Evolutionary conservation across 92 coral and sea anemone genomes (phyloP), one percentile per base, ranked within the genome.

Genomic region (Montipora capitata): DNA sequence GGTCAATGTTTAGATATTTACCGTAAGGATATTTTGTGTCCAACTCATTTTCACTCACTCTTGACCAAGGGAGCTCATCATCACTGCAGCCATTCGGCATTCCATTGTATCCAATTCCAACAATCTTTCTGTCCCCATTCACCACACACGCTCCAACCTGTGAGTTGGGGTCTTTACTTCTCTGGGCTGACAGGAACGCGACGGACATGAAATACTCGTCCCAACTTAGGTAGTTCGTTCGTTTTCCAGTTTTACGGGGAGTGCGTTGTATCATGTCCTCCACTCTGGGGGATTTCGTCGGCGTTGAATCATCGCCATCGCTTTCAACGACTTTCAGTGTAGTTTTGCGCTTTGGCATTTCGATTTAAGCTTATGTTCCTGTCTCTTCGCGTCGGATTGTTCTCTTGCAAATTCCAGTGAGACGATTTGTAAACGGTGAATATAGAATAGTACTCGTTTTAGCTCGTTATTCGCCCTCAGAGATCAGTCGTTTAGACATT

Each of bases 21-120:
- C 99, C 99, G 76, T 96, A 97, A 18, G 99, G 99, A 82, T 97
- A 97, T 92, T 97, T 97, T 52, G 99, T 97, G 40, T 97, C 95
- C 78, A 97, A 80, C 44, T 94, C 96, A 84, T 87, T 80, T 18
- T 88, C 94, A 5, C 95, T 97, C 8, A 87, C 81, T 86, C 99
- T 85, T 10, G 92, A 87, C 99, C 99, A 97, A 4, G 99, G 99
- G 63, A 97, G 81, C 65, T 78, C 81, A 66, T 97, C 99, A 80
- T 97, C 99, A 64, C 97, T 94, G 66, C 99, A 97, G 11, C 98
- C 96, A 87, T 97, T 97, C 3, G 99, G 99, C 99, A 97, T 97
- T 13, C 99, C 99, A 84, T 97, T 97, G 83, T 97, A 97, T 45
- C 99, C 99, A 12, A 97, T 97, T n/a, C 99, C 99, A n/a, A 97